Base-by-base conservation (phyloP, 1,140 invertebrate species). In the Hylaeus volcanicus region DNA sequence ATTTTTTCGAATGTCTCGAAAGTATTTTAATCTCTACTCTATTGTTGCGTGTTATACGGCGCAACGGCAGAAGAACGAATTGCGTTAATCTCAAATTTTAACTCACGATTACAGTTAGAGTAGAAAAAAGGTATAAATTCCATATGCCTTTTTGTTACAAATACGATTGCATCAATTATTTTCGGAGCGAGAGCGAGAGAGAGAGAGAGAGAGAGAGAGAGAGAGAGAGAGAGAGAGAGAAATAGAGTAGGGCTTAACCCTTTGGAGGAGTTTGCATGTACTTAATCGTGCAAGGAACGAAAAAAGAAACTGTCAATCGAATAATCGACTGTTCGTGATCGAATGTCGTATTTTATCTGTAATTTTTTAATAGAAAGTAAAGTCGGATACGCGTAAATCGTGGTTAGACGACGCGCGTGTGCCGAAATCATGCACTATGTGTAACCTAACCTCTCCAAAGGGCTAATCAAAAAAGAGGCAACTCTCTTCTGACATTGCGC, bases 1-100 rank as follows among this genome's bases (percentile, higher is more conserved):
- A 90, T 86, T 86, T 88, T 89, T 88, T 88, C 86, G 88, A 89
- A 87, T 83, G 81, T 89, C 85, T 89, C 84, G 89, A 89, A 90
- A 89, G 86, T 90, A 90, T 86, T 89, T 90, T 89, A 88, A 83
- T 83, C 83, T 73, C 76, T 83, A 79, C 68, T 83, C 79, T 58
- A 69, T 78, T 83, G 84, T 86, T 82, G 80, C 83, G 80, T 74
- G 71, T 64, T 37, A 51, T 69, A 55, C 74, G 45, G 55, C 71
- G 81, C 83, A 83, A 85, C 76, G 84, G 58, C 72, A 83, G 76
- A 86, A 73, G 56, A 80, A 75, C 65, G 64, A 78, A 71, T 78
- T 53, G 64, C 58, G 53, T 75, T 78, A 48, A 72, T 66, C 74
- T 56, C 60, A 61, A 48, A 56, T 78, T 82, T 79, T 74, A 73